Evolutionary conservation across 2,113 vertebrate species (phyloP), one percentile per base, ranked within the genome.

Genomic region (Lagopus leucura): DNA sequence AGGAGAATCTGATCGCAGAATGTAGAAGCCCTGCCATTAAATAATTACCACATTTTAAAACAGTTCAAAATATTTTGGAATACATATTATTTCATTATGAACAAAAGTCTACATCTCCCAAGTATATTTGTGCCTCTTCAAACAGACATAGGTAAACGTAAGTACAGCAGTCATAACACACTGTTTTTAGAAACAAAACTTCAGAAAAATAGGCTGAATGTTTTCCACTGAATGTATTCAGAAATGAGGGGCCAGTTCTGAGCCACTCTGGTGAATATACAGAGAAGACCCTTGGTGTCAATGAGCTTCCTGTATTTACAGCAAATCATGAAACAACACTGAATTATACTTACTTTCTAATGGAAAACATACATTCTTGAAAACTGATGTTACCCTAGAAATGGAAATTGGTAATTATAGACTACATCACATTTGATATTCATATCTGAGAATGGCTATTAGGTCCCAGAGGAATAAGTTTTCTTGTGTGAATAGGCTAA

Each of bases 71-170:
- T 61, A 72, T 65, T 72, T 67, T 72, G 7, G 73, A 73, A 22
- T 27, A 34, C 54, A 77, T 8, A 45, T 58, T 42, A 13, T 40
- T 77, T 86, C 64, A 73, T n/a, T 66, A 38, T 73, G 75, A 86
- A n/a, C 3, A 71, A 55, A 15, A 15, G 4, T 3, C 15, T n/a
- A 61, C 0, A 0, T 1, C 43, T 54, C 10, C 4, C 19, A 67
- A 16, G 1, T 50, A 40, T 1, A 2, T 45, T 86, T 89, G 45
- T 70, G 6, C 17, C 1, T 81, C 19, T 89, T 17, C 22, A 32
- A 81, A 48, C n/a, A 47, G 32, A 38, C 5, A 2, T 5, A 55
- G 19, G 10, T 80, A 69, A 80, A 79, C 79, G 30, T 45, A 24
- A n/a, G 15, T 57, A 45, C 19, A 60, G 6, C 10, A 78, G 19